These are phyloP conservation scores for Tursiops truncatus DNA, from an alignment of 2,113 vertebrate species.

Conservation along the genomic window DNA sequence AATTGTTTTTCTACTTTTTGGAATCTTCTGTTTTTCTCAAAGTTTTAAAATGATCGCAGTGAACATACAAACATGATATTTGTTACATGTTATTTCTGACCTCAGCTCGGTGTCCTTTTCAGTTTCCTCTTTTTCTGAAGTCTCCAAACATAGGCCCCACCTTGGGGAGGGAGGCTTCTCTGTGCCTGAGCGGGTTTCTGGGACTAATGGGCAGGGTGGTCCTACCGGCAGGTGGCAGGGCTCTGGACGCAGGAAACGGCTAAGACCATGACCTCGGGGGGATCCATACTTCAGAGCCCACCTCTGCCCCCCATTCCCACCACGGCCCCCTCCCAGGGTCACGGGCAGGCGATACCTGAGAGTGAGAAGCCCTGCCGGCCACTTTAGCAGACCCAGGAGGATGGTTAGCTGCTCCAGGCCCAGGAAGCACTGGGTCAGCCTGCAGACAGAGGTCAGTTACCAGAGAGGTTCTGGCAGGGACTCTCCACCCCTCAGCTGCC, in stretches of 20 bases:
- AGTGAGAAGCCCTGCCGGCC: slow-evolving; percentile 47
- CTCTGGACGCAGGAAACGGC: background rate
- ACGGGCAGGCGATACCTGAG: slow-evolving; percentile 75
- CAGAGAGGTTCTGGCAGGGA: background rate
- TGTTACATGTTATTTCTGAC: background rate
- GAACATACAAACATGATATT: background rate
- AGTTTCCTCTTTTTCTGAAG: background rate
- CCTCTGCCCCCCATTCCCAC: background rate
- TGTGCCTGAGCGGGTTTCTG: background rate
- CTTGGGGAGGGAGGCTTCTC: background rate
- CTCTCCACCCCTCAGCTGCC: background rate
- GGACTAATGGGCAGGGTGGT: background rate
- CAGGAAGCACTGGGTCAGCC: slow-evolving; percentile 78
- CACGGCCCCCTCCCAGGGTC: background rate
- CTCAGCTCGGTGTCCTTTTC: background rate
- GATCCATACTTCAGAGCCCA: background rate
- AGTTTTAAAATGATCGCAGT: background rate
- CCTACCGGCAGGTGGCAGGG: background rate
- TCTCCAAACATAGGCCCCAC: background rate
- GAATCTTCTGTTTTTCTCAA: background rate
- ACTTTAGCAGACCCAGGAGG: slow-evolving; percentile 69
- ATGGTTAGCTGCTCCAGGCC: slow-evolving; percentile 31
- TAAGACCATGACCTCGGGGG: background rate
- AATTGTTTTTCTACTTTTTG: background rate
- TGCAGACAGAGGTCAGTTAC: slow-evolving; percentile 64